Base-by-base conservation (phyloP, 30 jellyfish, hydroid and myxozoan species). In the Mastigias papua region DNA sequence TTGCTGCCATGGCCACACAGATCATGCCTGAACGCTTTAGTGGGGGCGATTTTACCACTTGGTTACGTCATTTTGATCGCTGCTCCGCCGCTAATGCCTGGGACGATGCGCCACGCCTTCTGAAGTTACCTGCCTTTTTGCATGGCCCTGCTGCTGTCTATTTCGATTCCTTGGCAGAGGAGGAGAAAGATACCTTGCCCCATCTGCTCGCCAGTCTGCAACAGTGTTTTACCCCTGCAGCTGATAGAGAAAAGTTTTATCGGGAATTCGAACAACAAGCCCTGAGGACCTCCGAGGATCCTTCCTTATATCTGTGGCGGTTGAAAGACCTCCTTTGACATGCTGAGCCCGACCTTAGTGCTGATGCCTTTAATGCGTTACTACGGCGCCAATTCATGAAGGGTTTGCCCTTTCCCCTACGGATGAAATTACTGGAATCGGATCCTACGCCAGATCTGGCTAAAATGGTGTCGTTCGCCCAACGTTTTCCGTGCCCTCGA, bases 41-140 rank as follows among this genome's bases (percentile, higher is more conserved):
- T 77, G 88, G 34, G 54, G 77, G 78, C 1, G 78, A 77, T 77
- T 77, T 77, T 58, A 77, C 67, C 66, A 34, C 77, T 7, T 77
- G 88, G 88, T 58, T 77, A 34, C 88, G 77, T 60, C 88, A 77
- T 51, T 77, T n/a, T n/a, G n/a, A n/a, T n/a, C 88, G 88, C 29
- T 77, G 88, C 32, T 77, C 88, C 46, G 64, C 67, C 22, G 88
- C 88, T 51, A 77, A 77, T 27, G 61, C 78, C 11, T 77, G 88
- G 88, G 34, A 77, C 66, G 78, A 28, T 15, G 88, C 17, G 21
- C 54, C 67, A 6, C 88, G 88, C 78, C 78, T 77, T n/a, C 63
- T 60, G 67, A 77, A 77, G 33, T 34, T 77, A 34, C 88, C 88
- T 77, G 88, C 88, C 19, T 58, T 58, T 28, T 20, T 58, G 26